phyloP scores from a whole-genome alignment of 2,113 vertebrate genomes.

The Toxotes jaculatrix region DNA sequence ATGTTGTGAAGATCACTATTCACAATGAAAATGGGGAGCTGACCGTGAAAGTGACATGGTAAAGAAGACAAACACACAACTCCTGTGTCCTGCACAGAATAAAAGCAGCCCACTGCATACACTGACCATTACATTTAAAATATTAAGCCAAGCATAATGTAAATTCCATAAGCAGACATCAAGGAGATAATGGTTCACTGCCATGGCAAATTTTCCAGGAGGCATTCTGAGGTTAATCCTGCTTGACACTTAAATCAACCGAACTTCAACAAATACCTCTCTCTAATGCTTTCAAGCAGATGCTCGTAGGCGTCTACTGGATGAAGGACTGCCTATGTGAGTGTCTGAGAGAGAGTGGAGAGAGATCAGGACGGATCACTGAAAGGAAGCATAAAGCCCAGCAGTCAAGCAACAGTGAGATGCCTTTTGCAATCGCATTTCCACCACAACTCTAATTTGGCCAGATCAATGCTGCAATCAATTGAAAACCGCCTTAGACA shows the following conservation, averaged over 20 bases:
- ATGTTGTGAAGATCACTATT: not conserved
- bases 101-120: not conserved
- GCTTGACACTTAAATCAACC: constrained; percentile 31
- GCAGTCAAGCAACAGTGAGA: constrained; percentile 2
- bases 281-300: constrained; percentile 20
- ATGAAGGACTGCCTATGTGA: not conserved
- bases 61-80: not conserved
- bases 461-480: constrained; percentile 59
- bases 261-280: constrained; percentile 3
- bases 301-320: not conserved
- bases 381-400: not conserved
- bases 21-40: not conserved
- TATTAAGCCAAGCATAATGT: not conserved
- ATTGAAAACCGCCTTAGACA: constrained; percentile 40
- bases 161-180: not conserved
- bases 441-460: constrained; percentile 44
- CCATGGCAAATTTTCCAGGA: not conserved
- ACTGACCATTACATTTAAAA: not conserved
- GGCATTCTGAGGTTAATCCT: constrained; percentile 9
- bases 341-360: constrained; percentile 1
- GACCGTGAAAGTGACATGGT: not conserved
- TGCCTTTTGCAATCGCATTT: constrained; percentile 49
- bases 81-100: not conserved
- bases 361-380: constrained; percentile 7
- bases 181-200: not conserved